phyloP scores from a whole-genome alignment of 2,797 vertebrate species.

The Trachops cirrhosus region DNA sequence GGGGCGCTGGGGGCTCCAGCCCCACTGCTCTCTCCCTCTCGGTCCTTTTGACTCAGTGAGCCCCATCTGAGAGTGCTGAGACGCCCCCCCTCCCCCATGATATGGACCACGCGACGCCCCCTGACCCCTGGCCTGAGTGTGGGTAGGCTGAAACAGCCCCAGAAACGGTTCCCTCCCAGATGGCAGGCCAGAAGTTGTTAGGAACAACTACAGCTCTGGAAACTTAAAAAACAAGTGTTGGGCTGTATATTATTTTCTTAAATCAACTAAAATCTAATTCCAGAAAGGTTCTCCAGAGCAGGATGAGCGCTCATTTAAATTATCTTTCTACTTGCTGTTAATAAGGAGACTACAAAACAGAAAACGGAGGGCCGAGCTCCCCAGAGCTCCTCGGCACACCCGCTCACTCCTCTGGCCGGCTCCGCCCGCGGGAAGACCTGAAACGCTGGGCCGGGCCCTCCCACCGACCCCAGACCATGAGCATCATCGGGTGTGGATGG shows the following conservation, averaged over 20 bases:
- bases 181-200: slow-evolving; percentile 55
- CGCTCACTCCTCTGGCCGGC: background rate
- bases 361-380: background rate
- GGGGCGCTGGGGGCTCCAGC: background rate
- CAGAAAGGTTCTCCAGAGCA: slow-evolving; percentile 43
- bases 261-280: slow-evolving; percentile 56
- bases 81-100: too few species aligned
- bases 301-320: slow-evolving; percentile 47
- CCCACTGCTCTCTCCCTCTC: background rate
- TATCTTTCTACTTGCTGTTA: slow-evolving; percentile 54
- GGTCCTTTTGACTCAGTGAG: background rate
- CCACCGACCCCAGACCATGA: too few species aligned
- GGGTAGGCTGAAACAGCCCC: slow-evolving; percentile 27
- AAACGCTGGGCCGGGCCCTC: background rate
- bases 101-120: background rate
- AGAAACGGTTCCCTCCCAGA: slow-evolving; percentile 51
- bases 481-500: background rate
- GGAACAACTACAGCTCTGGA: slow-evolving; percentile 47
- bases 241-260: background rate
- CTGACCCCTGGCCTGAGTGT: background rate
- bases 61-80: background rate
- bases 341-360: background rate
- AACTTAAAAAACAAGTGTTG: slow-evolving; percentile 36
- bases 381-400: background rate
- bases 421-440: background rate